Evolutionary conservation across 2,113 vertebrate species (phyloP).

Genomic region (Haliaeetus leucogaster): DNA sequence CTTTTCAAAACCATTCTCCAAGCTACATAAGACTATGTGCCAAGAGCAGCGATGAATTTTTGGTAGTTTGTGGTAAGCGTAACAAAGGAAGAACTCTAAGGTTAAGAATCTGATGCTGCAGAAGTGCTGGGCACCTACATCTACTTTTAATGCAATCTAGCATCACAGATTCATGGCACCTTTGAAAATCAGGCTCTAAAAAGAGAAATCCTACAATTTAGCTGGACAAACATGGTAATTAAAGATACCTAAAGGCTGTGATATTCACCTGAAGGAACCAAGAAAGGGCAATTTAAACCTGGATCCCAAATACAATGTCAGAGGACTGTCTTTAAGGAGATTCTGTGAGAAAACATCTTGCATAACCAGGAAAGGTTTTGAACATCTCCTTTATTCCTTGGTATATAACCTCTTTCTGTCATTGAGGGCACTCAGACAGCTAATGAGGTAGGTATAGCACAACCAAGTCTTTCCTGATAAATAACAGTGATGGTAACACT

Average conservation of each 20-base stretch:
- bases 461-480: constrained; percentile 24
- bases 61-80: not conserved
- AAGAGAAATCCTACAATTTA: not conserved
- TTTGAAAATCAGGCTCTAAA: constrained; percentile 50
- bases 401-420: constrained; percentile 32
- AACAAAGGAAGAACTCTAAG: not conserved
- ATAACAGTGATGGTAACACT: not conserved
- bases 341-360: not conserved
- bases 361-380: not conserved
- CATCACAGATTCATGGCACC: not conserved
- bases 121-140: not conserved
- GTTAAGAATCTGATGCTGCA: not conserved
- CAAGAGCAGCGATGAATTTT: not conserved
- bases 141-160: not conserved
- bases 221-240: not conserved
- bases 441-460: constrained; percentile 61
- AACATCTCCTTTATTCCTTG: constrained; percentile 5
- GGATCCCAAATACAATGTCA: not conserved
- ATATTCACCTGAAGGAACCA: constrained; percentile 32
- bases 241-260: not conserved
- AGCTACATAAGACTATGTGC: not conserved
- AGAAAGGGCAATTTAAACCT: not conserved
- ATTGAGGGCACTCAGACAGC: constrained; percentile 22
- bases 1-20: not conserved
- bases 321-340: not conserved